Percentiles rank a stretch among this genome's conserved stretches.
phyloP scores from a whole-genome alignment of 2,888 invertebrate genomes.

The Cephus spinipes region DNA sequence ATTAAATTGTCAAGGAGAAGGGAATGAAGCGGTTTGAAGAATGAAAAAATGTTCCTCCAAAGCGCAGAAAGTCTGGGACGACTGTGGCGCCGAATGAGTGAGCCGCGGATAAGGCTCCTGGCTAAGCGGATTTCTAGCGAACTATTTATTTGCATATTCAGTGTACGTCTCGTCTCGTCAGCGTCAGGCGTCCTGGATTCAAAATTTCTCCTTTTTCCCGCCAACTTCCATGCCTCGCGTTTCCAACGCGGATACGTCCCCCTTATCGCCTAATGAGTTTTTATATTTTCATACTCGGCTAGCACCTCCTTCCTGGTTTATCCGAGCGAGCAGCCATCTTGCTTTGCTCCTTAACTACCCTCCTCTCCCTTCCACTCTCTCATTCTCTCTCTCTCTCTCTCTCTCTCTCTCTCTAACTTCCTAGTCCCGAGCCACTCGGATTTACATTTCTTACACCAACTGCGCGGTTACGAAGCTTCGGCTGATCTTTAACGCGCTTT shows the following conservation, averaged over 20 bases:
- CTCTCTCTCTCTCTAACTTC: neutral
- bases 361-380: neutral
- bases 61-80: no score
- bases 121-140: conserved; percentile 4
- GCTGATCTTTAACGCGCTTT: neutral
- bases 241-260: conserved; percentile 4
- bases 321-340: neutral
- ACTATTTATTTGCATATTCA: conserved; percentile 14
- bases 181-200: conserved; percentile 7
- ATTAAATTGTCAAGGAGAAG: no score
- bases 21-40: no score
- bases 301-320: neutral
- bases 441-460: no score
- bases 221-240: neutral
- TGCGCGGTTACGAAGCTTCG: no score
- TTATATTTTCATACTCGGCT: conserved; percentile 4
- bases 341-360: neutral
- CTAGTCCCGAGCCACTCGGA: neutral
- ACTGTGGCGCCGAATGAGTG: no score
- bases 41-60: no score
- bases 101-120: no score
- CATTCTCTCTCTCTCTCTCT: neutral
- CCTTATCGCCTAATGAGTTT: conserved; percentile 13
- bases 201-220: neutral
- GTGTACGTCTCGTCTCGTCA: neutral